phyloP scores from a whole-genome alignment of 1,140 invertebrate genomes.

The Kradibia gibbosae region DNA sequence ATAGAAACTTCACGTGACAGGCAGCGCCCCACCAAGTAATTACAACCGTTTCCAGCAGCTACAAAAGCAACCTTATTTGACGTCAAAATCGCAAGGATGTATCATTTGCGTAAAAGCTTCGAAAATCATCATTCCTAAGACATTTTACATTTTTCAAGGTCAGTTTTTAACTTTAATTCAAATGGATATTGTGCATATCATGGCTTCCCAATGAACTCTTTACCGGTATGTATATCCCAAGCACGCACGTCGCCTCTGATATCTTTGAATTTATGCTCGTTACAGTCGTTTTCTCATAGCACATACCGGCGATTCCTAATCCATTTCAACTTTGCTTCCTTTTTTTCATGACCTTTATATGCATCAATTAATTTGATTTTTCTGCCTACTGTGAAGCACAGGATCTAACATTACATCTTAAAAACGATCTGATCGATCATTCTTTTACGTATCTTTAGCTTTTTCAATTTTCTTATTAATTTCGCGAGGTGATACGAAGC shows the following conservation, averaged over 20 bases:
- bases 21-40: not conserved
- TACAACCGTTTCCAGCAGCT: not conserved
- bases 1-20: constrained; percentile 27
- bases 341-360: not conserved
- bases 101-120: constrained; percentile 34
- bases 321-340: not conserved
- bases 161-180: too few relatives aligned
- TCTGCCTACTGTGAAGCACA: not conserved
- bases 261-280: constrained; percentile 7
- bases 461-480: not conserved
- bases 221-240: not conserved
- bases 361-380: constrained; percentile 24
- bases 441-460: not conserved
- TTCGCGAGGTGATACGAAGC: too few relatives aligned
- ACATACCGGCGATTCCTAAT: not conserved
- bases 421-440: not conserved
- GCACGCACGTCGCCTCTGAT: not conserved
- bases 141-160: constrained; percentile 51
- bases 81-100: constrained; percentile 17
- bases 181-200: not conserved
- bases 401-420: not conserved
- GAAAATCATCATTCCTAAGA: not conserved
- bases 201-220: not conserved
- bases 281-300: not conserved
- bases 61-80: constrained; percentile 29